These are phyloP conservation scores for Drosophila kohkoa DNA, from an alignment of 1,140 invertebrate genomes.

Conservation along the genomic window DNA sequence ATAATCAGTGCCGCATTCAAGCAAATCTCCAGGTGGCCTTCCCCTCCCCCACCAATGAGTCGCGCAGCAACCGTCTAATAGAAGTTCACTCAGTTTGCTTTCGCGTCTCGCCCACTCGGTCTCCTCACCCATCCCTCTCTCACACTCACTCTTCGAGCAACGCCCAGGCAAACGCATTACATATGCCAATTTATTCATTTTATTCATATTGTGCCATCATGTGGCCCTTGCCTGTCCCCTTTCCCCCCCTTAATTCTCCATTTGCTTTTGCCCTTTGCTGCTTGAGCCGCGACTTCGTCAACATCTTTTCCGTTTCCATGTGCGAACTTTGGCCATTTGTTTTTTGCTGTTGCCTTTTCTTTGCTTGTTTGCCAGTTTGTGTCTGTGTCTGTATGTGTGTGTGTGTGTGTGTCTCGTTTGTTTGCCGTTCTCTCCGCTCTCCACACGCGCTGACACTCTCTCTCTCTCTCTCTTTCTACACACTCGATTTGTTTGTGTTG, in stretches of 20 bases:
- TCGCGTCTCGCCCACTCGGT: background rate
- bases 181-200: conserved; percentile 83
- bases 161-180: conserved; percentile 67
- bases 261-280: background rate
- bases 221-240: conserved; percentile 13
- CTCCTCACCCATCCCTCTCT: no score
- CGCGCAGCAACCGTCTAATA: background rate
- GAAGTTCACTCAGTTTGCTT: background rate
- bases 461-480: background rate
- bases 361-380: conserved; percentile 69
- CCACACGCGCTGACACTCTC: no score
- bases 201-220: conserved; percentile 74
- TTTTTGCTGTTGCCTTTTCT: conserved; percentile 37
- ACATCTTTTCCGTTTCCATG: conserved; percentile 38
- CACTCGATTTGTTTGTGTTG: conserved; percentile 36
- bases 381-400: background rate
- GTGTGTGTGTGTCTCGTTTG: conserved; percentile 55
- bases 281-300: conserved; percentile 39
- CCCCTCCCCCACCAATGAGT: background rate
- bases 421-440: conserved; percentile 10
- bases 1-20: conserved; percentile 80
- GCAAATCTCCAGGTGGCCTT: conserved; percentile 68
- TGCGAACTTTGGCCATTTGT: conserved; percentile 68
- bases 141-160: background rate
- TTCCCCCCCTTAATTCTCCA: background rate